phyloP scores from a whole-genome alignment of 2,888 invertebrate genomes.

The Girardia tigrina region DNA sequence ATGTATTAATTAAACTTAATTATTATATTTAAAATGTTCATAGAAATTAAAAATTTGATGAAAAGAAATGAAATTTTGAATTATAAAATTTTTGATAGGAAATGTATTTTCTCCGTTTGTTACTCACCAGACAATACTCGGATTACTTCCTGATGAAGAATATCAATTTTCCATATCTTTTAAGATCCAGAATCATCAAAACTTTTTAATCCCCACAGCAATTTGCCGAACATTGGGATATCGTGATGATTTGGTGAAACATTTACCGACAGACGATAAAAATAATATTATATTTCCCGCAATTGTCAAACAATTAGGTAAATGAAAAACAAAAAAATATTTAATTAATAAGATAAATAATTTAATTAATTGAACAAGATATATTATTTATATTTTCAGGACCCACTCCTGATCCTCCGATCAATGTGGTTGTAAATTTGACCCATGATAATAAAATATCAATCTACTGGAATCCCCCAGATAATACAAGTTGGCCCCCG shows the following conservation, averaged over 20 bases:
- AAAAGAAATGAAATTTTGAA: neutral
- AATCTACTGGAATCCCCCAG: conserved; percentile 2
- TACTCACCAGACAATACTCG: conserved; percentile 21
- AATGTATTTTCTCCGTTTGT: neutral
- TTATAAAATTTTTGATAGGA: neutral
- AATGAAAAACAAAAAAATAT: neutral
- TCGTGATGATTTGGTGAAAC: neutral
- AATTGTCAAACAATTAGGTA: conserved; percentile 17
- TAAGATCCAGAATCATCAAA: neutral
- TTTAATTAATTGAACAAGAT: neutral
- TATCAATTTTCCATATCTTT: neutral
- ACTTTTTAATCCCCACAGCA: neutral
- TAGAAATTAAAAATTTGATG: no score
- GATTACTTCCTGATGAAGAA: conserved; percentile 28
- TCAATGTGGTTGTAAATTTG: neutral
- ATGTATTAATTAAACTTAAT: no score
- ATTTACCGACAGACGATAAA: conserved; percentile 16
- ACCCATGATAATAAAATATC: neutral
- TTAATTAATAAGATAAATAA: neutral
- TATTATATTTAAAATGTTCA: no score
- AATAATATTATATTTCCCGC: neutral
- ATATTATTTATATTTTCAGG: neutral
- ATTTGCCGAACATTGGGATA: conserved; percentile 10
- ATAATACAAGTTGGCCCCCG: conserved; percentile 12
- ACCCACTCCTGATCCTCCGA: conserved; percentile 2